Evolutionary conservation across 2,113 vertebrate species (phyloP).

Genomic region (Phrynosoma platyrhinos): DNA sequence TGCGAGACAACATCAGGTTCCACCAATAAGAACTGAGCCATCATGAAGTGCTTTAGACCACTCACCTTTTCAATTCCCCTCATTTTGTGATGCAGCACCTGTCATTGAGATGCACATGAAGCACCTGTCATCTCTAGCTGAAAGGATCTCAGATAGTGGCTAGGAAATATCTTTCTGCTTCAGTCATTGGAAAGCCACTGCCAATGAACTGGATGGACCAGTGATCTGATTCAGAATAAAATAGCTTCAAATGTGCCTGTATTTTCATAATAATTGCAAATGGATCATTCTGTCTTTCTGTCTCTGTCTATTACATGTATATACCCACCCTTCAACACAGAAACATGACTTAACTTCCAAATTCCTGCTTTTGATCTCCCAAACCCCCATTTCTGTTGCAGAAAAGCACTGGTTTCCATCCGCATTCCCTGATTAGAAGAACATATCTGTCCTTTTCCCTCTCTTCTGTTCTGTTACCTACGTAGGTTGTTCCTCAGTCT

Average conservation of each 20-base stretch:
- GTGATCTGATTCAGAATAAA: neutral
- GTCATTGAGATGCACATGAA: neutral
- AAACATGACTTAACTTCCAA: neutral
- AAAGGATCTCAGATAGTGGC: neutral
- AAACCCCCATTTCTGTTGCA: neutral
- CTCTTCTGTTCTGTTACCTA: neutral
- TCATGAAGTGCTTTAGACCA: neutral
- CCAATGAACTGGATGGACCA: neutral
- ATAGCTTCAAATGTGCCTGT: neutral
- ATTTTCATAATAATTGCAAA: neutral
- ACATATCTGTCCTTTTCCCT: neutral
- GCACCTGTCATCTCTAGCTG: too few species aligned
- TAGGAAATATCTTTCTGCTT: neutral
- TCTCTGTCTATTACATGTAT: neutral
- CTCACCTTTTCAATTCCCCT: neutral
- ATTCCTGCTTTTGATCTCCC: neutral
- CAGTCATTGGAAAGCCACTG: neutral
- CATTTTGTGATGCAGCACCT: neutral
- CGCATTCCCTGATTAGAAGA: neutral
- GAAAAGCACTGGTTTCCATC: neutral
- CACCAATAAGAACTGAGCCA: neutral
- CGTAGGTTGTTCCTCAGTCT: accelerated
- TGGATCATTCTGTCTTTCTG: too few species aligned
- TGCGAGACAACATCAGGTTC: too few species aligned
- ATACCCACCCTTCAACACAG: neutral